A percentile compares a stretch with the other conserved stretches of the same genome.
Conservation (phyloP, 2,113 vertebrate genomes). For the Aphyosemion australe region DNA sequence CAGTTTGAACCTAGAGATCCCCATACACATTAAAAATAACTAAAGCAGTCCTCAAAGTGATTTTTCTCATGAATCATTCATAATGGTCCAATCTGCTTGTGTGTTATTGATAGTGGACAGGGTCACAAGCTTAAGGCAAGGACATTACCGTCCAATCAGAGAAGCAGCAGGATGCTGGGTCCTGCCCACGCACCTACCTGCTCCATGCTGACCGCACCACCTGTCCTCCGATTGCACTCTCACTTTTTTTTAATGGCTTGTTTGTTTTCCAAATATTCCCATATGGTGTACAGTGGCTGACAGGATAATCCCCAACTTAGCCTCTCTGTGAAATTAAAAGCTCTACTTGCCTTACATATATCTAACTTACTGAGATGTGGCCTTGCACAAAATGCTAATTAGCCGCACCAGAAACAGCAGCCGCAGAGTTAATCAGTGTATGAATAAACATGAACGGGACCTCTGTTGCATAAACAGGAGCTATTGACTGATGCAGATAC, state of each 20-base stretch:
- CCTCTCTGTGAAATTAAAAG: conserved; percentile 28
- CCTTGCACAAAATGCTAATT: conserved; percentile 53
- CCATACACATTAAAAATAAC: conserved; percentile 44
- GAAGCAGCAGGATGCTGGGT: conserved; percentile 64
- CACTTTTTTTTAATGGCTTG: conserved; percentile 5
- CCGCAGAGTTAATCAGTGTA: conserved; percentile 50
- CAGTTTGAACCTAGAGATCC: conserved; percentile 5
- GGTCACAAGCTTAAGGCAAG: conserved; percentile 65
- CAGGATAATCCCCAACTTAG: conserved; percentile 23
- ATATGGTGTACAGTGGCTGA: conserved; percentile 28
- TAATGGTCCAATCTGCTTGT: conserved; percentile 23
- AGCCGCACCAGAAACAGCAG: conserved; percentile 44
- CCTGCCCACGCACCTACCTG: conserved; percentile 61
- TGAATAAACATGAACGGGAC: conserved; percentile 64
- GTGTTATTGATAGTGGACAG: conserved; percentile 48
- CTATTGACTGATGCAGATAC: conserved; percentile 37
- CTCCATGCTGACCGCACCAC: conserved; percentile 66
- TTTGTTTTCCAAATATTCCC: conserved; percentile 31
- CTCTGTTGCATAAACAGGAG: conserved; percentile 45
- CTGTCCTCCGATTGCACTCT: conserved; percentile 55
- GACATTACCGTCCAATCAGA: conserved; percentile 70
- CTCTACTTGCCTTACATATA: conserved; percentile 20
- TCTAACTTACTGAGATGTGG: conserved; percentile 39
- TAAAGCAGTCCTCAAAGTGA: conserved; percentile 13
- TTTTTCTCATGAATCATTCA: conserved; percentile 32